These are phyloP conservation scores for Bombus waltoni DNA, from an alignment of 1,140 invertebrate genomes.

Conservation along the genomic window DNA sequence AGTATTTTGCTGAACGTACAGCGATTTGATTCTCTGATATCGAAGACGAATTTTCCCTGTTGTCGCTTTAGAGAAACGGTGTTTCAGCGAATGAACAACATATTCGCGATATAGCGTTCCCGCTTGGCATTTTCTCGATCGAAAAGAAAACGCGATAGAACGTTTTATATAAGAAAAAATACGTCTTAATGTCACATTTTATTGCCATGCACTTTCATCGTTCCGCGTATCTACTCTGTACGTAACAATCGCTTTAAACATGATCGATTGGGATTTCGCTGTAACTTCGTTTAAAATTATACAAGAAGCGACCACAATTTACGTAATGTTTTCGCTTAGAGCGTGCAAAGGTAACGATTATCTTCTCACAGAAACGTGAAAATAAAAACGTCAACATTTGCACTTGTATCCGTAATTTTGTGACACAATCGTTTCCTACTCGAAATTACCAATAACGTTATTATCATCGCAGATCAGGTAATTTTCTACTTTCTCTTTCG, in stretches of 20 bases:
- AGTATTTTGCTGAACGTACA: too few relatives aligned
- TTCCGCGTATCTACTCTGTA: background rate
- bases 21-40: too few relatives aligned
- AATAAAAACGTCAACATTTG: background rate
- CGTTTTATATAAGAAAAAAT: conserved; percentile 26
- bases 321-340: background rate
- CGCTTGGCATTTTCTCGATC: background rate
- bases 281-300: conserved; percentile 3
- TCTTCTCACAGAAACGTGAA: background rate
- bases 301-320: conserved; percentile 19
- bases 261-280: conserved; percentile 24
- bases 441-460: background rate
- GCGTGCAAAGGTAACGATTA: background rate
- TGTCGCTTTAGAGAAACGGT: background rate
- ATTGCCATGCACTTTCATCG: background rate
- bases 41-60: too few relatives aligned
- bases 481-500: background rate
- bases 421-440: background rate
- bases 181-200: conserved; percentile 18
- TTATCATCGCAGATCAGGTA: background rate
- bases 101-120: too few relatives aligned
- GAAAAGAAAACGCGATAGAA: background rate
- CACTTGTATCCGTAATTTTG: background rate
- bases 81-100: background rate
- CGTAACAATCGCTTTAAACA: conserved; percentile 15